Evolutionary conservation across 2,113 vertebrate genomes (phyloP).

Genomic region (Actenoides lindsayi): DNA sequence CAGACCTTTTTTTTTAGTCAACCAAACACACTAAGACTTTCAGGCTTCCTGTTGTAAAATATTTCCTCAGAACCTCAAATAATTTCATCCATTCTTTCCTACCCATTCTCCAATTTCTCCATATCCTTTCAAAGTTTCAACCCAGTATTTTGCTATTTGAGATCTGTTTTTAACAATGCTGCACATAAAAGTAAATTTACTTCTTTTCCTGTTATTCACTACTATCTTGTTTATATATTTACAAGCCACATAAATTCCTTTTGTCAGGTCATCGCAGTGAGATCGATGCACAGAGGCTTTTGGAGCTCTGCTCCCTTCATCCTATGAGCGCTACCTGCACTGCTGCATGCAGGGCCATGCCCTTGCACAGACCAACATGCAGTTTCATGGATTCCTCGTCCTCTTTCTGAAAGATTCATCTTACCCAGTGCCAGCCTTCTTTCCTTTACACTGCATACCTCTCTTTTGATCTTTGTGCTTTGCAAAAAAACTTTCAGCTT

Average conservation of each 20-base stretch:
- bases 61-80: not conserved
- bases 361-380: accelerated
- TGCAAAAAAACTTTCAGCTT: not conserved
- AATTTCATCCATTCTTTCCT: not conserved
- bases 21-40: not conserved
- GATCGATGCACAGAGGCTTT: not conserved
- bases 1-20: not conserved
- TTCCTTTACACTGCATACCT: not conserved
- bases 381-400: not conserved
- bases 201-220: not conserved
- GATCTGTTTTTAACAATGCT: not conserved
- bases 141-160: not conserved
- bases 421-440: not conserved
- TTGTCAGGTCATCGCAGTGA: not conserved
- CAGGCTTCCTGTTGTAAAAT: not conserved
- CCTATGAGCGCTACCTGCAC: accelerated
- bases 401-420: not conserved
- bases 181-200: not conserved
- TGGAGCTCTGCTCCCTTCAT: not conserved
- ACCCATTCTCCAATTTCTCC: not conserved
- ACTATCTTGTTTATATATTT: not conserved
- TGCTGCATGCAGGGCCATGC: not conserved
- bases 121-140: not conserved
- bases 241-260: slow-evolving; percentile 4
- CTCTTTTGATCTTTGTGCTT: not conserved